phyloP scores from a whole-genome alignment of 1,140 invertebrate genomes.

The Panonychus citri region DNA sequence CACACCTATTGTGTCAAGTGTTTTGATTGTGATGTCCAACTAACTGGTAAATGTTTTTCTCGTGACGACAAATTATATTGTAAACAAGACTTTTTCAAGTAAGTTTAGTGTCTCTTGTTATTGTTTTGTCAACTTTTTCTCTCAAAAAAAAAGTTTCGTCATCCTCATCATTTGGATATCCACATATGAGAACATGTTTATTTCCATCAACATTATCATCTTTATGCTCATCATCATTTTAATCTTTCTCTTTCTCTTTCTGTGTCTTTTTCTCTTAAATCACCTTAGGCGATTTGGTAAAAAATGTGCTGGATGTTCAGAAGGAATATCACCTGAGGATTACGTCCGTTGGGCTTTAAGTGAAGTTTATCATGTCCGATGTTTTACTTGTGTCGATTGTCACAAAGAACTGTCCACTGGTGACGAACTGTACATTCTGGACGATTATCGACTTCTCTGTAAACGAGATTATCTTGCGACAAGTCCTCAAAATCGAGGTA shows the following conservation, averaged over 20 bases:
- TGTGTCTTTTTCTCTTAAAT: too few relatives aligned
- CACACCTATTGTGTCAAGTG: conserved; percentile 89
- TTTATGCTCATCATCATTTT: neutral
- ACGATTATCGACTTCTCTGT: conserved; percentile 95
- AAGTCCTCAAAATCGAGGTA: conserved; percentile 33
- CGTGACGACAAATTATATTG: conserved; percentile 90
- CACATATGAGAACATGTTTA: too few relatives aligned
- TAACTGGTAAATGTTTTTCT: conserved; percentile 92
- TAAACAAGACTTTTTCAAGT: conserved; percentile 94
- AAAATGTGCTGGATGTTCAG: conserved; percentile 83
- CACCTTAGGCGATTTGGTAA: conserved; percentile 87
- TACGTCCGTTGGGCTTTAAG: conserved; percentile 79
- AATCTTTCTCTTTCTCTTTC: too few relatives aligned
- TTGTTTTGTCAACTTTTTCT: too few relatives aligned
- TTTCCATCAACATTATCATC: too few relatives aligned
- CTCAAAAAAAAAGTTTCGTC: too few relatives aligned
- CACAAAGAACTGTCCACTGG: conserved; percentile 86
- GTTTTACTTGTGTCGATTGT: conserved; percentile 92
- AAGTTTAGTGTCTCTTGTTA: conserved; percentile 23
- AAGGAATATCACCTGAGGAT: conserved; percentile 86
- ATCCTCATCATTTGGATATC: too few relatives aligned
- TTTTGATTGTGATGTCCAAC: conserved; percentile 65
- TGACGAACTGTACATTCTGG: conserved; percentile 86
- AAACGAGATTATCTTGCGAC: conserved; percentile 78
- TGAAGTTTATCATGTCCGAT: conserved; percentile 94